Conservation (phyloP, 2,113 vertebrate genomes). For the Sus scrofa region T2T-Sscrofa CM000812.6:159285001-159285500, state of each 20-base stretch:
- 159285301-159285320: too few relatives aligned
- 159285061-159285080: too few relatives aligned
- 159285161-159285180: not conserved
- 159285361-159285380: not conserved
- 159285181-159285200: too few relatives aligned
- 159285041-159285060: not conserved
- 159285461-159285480: not conserved
- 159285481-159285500: too few relatives aligned
- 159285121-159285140: not conserved
- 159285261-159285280: too few relatives aligned
- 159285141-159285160: not conserved
- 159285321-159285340: not conserved
- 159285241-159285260: not conserved
- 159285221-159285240: not conserved
- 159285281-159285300: too few relatives aligned
- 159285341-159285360: constrained; percentile 11
- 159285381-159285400: not conserved
- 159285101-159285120: not conserved
- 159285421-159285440: not conserved
- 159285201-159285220: not conserved
- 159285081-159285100: not conserved
- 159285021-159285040: not conserved
- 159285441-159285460: not conserved
- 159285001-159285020: not conserved
- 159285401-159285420: constrained; percentile 16